Evolutionary conservation across 23 tunicate genomes (phyloP).

Genomic region (Corella eumyota): DNA sequence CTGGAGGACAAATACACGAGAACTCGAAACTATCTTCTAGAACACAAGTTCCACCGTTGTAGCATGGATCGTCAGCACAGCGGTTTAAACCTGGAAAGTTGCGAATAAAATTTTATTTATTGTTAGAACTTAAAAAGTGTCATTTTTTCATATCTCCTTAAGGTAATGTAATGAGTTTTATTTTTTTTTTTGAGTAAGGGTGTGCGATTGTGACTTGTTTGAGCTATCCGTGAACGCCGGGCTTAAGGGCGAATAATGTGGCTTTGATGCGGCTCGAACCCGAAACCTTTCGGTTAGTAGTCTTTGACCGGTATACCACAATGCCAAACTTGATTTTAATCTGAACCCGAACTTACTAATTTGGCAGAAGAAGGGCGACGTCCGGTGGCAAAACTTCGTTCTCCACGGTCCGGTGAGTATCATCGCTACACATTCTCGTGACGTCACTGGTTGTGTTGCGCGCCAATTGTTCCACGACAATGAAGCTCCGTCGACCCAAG

Average conservation of each 20-base stretch:
- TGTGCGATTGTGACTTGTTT: too few species aligned
- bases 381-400: constrained; percentile 34
- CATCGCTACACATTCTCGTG: constrained; percentile 24
- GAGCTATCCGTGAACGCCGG: too few species aligned
- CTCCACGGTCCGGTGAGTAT: constrained; percentile 24
- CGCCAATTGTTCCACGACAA: constrained; percentile 14
- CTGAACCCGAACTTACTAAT: constrained; percentile 13
- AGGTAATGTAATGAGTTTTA: too few species aligned
- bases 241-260: too few species aligned
- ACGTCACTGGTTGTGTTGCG: constrained; percentile 7
- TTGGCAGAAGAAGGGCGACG: constrained; percentile 31
- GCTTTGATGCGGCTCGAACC: too few species aligned
- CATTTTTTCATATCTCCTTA: too few species aligned
- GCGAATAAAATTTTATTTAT: too few species aligned
- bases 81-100: constrained; percentile 16
- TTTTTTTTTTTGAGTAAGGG: too few species aligned
- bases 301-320: too few species aligned
- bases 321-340: too few species aligned
- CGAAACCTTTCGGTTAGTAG: too few species aligned
- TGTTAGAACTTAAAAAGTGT: too few species aligned
- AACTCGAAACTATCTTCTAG: constrained; percentile 4
- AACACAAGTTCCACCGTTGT: constrained; percentile 22
- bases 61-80: constrained; percentile 35
- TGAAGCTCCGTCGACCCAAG: constrained; percentile 17
- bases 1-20: constrained; percentile 20